Base-by-base conservation (phyloP, 2,113 vertebrate species). In the Calypte anna region DNA sequence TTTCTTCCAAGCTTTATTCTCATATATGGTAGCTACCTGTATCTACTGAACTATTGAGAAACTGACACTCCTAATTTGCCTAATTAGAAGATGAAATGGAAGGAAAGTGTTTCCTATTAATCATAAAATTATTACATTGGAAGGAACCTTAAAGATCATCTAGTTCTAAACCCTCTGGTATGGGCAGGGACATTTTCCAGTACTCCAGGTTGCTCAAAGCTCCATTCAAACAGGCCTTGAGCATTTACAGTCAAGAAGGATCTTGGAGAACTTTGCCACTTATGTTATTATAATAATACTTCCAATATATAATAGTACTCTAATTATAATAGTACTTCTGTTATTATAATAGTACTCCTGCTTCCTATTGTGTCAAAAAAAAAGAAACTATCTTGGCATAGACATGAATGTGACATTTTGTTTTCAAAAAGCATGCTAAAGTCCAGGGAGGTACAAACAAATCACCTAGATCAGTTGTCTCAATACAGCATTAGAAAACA, bases 371-470 rank as follows among this genome's bases (percentile, higher is more conserved):
- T 77, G 20, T 75, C 12, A 86, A 74, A 90, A 85, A 88, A 85
- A 64, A 27, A 2, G 2, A 18, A 69, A 9, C 44, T n/a, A 10
- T 30, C 25, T 57, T 87, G n/a, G 13, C 27, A 14, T 38, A 38
- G 40, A 57, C 20, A n/a, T 19, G 22, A 53, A 54, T n/a, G 24
- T 48, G 66, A 21, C 0, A 0, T 38, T 91, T 59, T 33, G 18
- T 73, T 91, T 91, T 66, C 54, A 76, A 59, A 91, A 75, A 62
- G 23, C 4, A 1, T 62, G 33, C 43, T 85, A 84, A 80, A 27
- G n/a, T 78, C 61, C 4, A 4, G 24, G 20, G 48, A 80, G 11
- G 38, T 81, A 57, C 46, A 68, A 12, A 53, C 7, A 22, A 59
- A 61, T 57, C 9, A 48, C 20, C 33, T 16, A 27, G 15, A 55